phyloP scores from a whole-genome alignment of 1,140 invertebrate genomes.

The Lamellibrachia luymesi region DNA sequence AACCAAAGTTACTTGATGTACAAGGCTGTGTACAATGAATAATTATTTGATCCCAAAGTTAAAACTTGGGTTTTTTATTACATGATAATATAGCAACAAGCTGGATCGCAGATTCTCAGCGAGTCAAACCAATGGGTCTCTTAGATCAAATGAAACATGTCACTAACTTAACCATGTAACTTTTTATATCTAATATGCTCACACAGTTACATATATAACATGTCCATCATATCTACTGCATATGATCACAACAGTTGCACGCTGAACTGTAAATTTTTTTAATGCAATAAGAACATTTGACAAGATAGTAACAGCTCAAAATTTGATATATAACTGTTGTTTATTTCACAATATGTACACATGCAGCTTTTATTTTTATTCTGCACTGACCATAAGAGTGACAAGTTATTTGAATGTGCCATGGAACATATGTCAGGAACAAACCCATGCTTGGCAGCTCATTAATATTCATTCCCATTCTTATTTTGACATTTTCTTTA shows the following conservation, averaged over 20 bases:
- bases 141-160: neutral
- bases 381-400: neutral
- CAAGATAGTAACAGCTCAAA: neutral
- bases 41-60: neutral
- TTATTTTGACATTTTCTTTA: neutral
- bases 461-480: neutral
- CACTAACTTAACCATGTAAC: neutral
- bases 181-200: neutral
- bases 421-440: neutral
- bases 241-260: neutral
- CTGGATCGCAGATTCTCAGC: too few relatives aligned
- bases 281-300: neutral
- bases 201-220: neutral
- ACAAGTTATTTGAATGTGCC: neutral
- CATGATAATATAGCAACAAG: neutral
- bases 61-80: neutral
- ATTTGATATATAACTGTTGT: neutral
- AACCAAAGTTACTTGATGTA: neutral
- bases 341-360: conserved; percentile 5
- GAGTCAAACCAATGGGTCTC: neutral
- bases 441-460: neutral
- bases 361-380: neutral
- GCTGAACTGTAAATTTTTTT: neutral
- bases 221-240: neutral
- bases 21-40: neutral